These are phyloP conservation scores for Tangara arthus DNA, from an alignment of 2,797 vertebrate species.

Conservation along the genomic window DNA sequence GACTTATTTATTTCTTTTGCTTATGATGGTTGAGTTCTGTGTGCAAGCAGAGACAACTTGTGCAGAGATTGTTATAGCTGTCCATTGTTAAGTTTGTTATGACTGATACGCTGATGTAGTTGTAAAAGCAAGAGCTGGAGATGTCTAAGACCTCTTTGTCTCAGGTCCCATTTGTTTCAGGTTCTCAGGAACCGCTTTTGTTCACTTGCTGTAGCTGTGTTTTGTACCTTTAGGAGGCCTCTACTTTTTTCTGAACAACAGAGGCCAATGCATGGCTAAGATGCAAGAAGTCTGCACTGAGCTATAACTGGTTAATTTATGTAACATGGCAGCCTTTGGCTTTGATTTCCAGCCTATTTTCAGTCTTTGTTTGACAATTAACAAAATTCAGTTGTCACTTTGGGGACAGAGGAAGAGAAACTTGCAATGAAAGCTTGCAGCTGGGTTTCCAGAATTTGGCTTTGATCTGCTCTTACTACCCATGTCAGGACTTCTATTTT, in stretches of 20 bases:
- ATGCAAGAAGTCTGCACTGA: not conserved
- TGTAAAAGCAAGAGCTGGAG: not conserved
- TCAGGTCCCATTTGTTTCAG: not conserved
- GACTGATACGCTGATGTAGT: not conserved
- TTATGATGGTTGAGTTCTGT: not conserved
- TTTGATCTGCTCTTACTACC: not conserved
- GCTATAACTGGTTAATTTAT: not conserved
- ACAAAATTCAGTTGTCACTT: not conserved
- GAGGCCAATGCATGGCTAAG: not conserved
- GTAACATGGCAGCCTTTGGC: not conserved
- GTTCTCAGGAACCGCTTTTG: not conserved
- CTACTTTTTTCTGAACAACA: not conserved
- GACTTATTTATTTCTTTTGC: not conserved
- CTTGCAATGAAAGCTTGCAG: not conserved
- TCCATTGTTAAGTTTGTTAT: not conserved
- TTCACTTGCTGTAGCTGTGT: not conserved
- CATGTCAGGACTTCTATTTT: not conserved
- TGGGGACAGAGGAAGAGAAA: not conserved
- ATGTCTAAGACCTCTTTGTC: not conserved
- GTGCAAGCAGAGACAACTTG: not conserved
- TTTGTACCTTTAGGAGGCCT: not conserved
- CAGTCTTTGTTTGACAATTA: not conserved
- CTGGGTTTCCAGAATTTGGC: not conserved
- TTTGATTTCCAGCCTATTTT: not conserved
- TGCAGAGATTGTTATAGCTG: not conserved